These are phyloP conservation scores for Diachasma alloeum DNA, from an alignment of 1,140 invertebrate species.

Conservation along the genomic window DNA sequence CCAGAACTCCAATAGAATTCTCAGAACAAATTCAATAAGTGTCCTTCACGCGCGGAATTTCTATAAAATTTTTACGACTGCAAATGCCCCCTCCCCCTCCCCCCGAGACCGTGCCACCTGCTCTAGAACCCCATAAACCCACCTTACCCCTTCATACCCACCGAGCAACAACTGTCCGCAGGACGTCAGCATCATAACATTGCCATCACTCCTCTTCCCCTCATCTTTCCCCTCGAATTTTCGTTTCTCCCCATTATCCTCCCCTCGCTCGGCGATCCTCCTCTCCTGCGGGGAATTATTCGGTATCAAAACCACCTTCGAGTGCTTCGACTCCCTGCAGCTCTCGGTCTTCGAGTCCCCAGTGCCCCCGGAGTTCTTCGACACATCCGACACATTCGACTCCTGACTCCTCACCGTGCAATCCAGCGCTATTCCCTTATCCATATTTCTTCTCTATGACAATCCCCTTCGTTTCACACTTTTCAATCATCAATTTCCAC, in stretches of 20 bases:
- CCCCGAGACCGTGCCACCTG: too few relatives aligned
- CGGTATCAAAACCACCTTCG: slow-evolving; percentile 55
- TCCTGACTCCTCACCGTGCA: slow-evolving; percentile 60
- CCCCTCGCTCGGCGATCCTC: slow-evolving; percentile 34
- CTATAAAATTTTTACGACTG: too few relatives aligned
- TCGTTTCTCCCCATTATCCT: slow-evolving; percentile 39
- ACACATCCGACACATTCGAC: slow-evolving; percentile 54
- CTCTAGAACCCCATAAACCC: too few relatives aligned
- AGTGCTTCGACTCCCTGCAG: slow-evolving; percentile 54
- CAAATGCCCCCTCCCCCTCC: too few relatives aligned
- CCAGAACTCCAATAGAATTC: too few relatives aligned
- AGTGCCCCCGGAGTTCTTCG: slow-evolving; percentile 45
- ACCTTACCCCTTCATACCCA: slow-evolving; percentile 31
- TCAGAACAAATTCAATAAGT: too few relatives aligned
- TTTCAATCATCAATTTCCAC: background rate
- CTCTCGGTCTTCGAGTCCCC: slow-evolving; percentile 51
- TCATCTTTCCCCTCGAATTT: slow-evolving; percentile 27
- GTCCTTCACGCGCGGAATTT: too few relatives aligned
- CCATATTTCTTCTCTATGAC: slow-evolving; percentile 32
- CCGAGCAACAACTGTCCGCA: slow-evolving; percentile 59
- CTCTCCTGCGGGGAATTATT: slow-evolving; percentile 42
- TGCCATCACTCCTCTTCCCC: slow-evolving; percentile 48
- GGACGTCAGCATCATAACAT: slow-evolving; percentile 57
- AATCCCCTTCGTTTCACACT: background rate
- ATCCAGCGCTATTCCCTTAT: slow-evolving; percentile 45